A percentile compares a stretch with the other conserved stretches of the same genome.
phyloP scores from a whole-genome alignment of 2,888 invertebrate genomes.

The Hypomecis atomaria region DNA sequence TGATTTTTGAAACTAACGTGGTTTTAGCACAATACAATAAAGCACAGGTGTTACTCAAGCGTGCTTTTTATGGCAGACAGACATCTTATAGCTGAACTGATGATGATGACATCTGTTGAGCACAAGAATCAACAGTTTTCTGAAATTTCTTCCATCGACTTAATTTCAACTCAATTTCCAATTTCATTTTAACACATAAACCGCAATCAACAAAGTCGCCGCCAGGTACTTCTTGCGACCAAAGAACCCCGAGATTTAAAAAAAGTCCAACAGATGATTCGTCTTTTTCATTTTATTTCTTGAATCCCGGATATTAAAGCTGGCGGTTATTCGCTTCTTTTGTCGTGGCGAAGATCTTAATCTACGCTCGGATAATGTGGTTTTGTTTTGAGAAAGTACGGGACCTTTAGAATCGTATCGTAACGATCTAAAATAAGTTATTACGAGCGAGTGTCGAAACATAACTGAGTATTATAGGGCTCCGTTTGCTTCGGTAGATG shows the following conservation, averaged over 20 bases:
- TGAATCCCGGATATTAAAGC: slow-evolving; percentile 38
- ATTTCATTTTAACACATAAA: slow-evolving; percentile 5
- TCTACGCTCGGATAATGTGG: slow-evolving; percentile 33
- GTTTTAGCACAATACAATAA: no score
- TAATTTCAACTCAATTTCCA: background rate
- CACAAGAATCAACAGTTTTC: no score
- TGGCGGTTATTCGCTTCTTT: slow-evolving; percentile 30
- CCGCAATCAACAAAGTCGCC: slow-evolving; percentile 8
- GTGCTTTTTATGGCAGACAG: no score
- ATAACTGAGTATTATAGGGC: no score
- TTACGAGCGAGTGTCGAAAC: no score
- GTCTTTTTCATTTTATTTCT: slow-evolving; percentile 32
- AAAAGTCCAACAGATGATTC: slow-evolving; percentile 26
- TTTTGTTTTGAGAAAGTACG: slow-evolving; percentile 27
- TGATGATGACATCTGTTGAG: no score
- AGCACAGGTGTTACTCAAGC: no score
- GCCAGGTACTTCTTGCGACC: slow-evolving; percentile 22
- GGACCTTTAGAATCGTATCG: slow-evolving; percentile 12
- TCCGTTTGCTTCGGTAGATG: no score
- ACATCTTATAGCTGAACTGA: no score
- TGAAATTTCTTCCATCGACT: no score
- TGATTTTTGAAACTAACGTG: no score
- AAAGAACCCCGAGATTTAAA: slow-evolving; percentile 12
- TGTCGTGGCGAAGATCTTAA: slow-evolving; percentile 38
- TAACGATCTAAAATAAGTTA: no score